Base-by-base conservation (phyloP, 2,888 invertebrate species). In the Lasioglossum villosulum region DNA sequence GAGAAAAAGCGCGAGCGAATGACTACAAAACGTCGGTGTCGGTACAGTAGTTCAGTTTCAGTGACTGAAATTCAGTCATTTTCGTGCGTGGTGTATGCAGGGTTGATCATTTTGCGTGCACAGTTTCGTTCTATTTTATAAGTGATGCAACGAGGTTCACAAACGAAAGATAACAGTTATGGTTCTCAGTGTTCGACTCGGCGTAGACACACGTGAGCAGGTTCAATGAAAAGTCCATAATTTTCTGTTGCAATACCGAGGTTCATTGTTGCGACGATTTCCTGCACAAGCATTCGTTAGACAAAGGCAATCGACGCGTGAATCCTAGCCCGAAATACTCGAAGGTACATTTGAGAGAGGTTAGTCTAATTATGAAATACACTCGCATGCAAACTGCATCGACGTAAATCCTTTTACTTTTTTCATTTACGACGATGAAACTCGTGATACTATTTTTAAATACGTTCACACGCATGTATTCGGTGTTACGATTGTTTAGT, bases 1-100 rank as follows among this genome's bases (percentile, higher is more conserved):
- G 63, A 80, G 42, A 87, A 63, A 76, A 73, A 87, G 70, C 87
- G 77, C 81, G 83, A 82, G 71, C 72, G 30, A 52, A 52, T 56
- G 45, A 52, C 75, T 77, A 74, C 83, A 68, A 78, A 39, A 79
- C 82, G 76, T 74, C 68, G 73, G 75, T 37, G 72, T 59, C 14
- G 37, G 73, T 42, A 14, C 12, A 42, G 42, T 42, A 42, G 42
- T 72, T 52, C 10, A n/a, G 52, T n/a, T 52, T n/a, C 71, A 80
- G 71, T 80, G 48, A 71, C 78, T 72, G 77, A 71, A 68, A 48
- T 76, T 80, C 78, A 81, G 79, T 84, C 74, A 63, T 59, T 73
- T 82, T 84, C 37, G 39, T 39, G 37, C 42, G 23, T 30, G 30
- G 45, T 71, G 76, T 82, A 34, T 48, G 72, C 71, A n/a, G 14